Evolutionary conservation across 2,888 invertebrate species (phyloP).

Genomic region (Fabriciana adippe): DNA sequence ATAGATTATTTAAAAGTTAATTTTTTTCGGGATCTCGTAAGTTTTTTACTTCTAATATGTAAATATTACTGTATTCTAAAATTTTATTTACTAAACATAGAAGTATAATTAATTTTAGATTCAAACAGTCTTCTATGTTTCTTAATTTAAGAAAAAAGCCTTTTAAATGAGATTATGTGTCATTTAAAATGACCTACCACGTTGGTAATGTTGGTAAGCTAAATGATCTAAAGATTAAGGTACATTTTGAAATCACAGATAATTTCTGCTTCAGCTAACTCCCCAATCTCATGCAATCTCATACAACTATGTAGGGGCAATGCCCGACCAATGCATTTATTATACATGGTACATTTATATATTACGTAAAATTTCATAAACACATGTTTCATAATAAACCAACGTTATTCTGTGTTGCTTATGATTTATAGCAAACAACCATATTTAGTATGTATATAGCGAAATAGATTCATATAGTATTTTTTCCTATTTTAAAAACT

Average conservation of each 20-base stretch:
- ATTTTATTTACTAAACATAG: no score
- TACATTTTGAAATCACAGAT: background rate
- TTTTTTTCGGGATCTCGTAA: no score
- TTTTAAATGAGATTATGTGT: no score
- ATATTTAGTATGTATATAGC: background rate
- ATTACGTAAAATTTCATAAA: slow-evolving; percentile 18
- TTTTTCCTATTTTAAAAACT: no score
- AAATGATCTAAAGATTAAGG: background rate
- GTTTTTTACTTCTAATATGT: no score
- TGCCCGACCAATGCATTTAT: slow-evolving; percentile 9
- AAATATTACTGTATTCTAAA: no score
- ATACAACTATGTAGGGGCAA: slow-evolving; percentile 8
- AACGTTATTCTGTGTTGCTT: slow-evolving; percentile 10
- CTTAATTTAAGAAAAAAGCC: no score
- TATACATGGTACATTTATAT: slow-evolving; percentile 17
- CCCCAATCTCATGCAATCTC: background rate
- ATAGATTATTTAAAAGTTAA: no score
- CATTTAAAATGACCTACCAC: no score
- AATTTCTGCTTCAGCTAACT: background rate
- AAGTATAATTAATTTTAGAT: no score
- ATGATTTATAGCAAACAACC: slow-evolving; percentile 11
- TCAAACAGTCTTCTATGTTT: no score
- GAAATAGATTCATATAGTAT: background rate
- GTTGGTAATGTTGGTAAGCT: no score
- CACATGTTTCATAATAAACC: slow-evolving; percentile 15